Percentiles rank a stretch among this genome's conserved stretches.
Evolutionary conservation across 2,113 vertebrate genomes (phyloP).

Genomic region (Sceloporus tristichus): DNA sequence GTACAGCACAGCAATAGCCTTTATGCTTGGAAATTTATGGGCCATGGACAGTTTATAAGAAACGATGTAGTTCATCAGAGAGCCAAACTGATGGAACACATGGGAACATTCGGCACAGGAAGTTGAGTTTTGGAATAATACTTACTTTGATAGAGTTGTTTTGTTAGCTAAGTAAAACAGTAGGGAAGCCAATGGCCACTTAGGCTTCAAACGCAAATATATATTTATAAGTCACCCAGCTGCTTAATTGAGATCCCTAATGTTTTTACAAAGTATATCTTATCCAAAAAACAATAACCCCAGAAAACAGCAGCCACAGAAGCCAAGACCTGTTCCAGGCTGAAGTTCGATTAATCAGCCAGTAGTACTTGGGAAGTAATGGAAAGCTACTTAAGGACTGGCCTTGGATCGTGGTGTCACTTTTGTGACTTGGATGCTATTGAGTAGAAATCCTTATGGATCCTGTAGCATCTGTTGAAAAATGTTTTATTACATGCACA

Average conservation of each 20-base stretch:
- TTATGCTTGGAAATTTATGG: conserved; percentile 93
- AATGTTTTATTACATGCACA: too few relatives aligned
- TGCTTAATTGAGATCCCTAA: conserved; percentile 83
- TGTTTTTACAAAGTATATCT: conserved; percentile 77
- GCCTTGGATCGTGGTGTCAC: neutral
- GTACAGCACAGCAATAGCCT: conserved; percentile 87
- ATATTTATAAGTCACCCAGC: conserved; percentile 87
- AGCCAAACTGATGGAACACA: conserved; percentile 87
- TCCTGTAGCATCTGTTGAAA: neutral
- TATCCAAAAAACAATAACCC: conserved; percentile 67
- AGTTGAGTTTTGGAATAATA: conserved; percentile 94
- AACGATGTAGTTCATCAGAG: conserved; percentile 93
- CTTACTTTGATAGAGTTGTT: conserved; percentile 92
- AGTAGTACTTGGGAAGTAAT: conserved; percentile 59
- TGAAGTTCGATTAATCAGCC: conserved; percentile 72
- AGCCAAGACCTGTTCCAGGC: conserved; percentile 56
- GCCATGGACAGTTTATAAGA: conserved; percentile 96
- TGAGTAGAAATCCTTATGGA: neutral
- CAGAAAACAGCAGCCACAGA: conserved; percentile 70
- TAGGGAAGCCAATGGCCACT: conserved; percentile 91
- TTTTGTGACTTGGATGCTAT: neutral
- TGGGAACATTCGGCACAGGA: conserved; percentile 89
- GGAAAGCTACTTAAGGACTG: conserved; percentile 58
- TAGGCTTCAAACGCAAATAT: conserved; percentile 88
- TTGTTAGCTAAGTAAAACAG: conserved; percentile 92